Percentiles rank a stretch among this genome's conserved stretches.
Conservation (phyloP, 2,797 vertebrate species). For the Fistularia tabacaria region DNA sequence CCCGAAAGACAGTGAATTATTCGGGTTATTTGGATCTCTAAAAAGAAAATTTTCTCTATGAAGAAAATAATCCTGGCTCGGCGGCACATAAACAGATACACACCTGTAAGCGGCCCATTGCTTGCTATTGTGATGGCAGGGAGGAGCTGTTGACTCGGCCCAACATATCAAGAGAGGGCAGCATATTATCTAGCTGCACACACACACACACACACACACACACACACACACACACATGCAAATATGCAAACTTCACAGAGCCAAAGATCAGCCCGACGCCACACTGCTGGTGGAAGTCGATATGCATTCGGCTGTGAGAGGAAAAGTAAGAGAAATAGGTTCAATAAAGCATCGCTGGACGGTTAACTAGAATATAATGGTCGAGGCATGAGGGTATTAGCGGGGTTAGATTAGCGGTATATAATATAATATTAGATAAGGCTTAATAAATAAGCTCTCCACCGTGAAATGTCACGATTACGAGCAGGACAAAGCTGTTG, state of each 20-base stretch:
- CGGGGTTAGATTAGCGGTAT: conserved; percentile 45
- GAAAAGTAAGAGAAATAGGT: background rate
- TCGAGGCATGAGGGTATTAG: conserved; percentile 43
- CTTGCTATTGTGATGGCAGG: too few species aligned
- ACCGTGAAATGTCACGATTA: conserved; percentile 25
- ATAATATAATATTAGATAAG: conserved; percentile 48
- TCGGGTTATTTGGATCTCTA: too few species aligned
- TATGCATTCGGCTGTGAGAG: conserved; percentile 7
- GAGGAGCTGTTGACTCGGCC: too few species aligned
- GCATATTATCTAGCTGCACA: too few species aligned
- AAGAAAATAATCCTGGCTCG: too few species aligned
- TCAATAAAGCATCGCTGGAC: conserved; percentile 21
- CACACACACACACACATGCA: too few species aligned
- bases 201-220: too few species aligned
- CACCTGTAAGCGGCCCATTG: too few species aligned
- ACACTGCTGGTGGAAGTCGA: conserved; percentile 4
- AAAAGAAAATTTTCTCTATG: too few species aligned
- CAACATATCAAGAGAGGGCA: too few species aligned
- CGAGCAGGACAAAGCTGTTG: conserved; percentile 21
- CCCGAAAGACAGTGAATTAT: too few species aligned
- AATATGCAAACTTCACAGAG: background rate
- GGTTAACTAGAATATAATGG: conserved; percentile 35
- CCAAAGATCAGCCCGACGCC: background rate
- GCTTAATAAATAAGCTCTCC: conserved; percentile 41
- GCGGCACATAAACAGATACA: too few species aligned